These are phyloP conservation scores for Lepus oiostolus DNA, from an alignment of 2,797 vertebrate species.

Conservation along the genomic window DNA sequence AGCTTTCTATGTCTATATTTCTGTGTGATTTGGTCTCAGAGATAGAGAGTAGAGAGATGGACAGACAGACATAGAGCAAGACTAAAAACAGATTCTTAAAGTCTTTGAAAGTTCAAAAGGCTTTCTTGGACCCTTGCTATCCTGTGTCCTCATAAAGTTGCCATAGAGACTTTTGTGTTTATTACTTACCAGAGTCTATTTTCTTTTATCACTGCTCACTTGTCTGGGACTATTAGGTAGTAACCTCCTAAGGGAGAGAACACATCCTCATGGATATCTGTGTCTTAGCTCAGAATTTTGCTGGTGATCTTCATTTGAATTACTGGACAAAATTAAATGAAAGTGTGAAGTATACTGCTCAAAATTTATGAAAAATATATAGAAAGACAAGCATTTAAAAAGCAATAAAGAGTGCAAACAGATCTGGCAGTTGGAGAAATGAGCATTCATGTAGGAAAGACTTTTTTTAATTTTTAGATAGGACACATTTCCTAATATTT, in stretches of 20 bases:
- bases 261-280: conserved; percentile 12
- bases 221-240: neutral
- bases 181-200: neutral
- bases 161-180: fast-evolving
- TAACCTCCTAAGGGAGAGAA: neutral
- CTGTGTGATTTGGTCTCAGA: no score
- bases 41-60: no score
- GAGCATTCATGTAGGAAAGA: conserved; percentile 65
- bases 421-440: conserved; percentile 55
- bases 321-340: conserved; percentile 20
- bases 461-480: conserved; percentile 18
- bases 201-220: neutral
- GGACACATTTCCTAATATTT: conserved; percentile 39
- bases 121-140: neutral
- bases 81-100: neutral
- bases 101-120: neutral
- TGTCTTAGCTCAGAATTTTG: conserved; percentile 22
- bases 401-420: conserved; percentile 64
- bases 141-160: neutral
- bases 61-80: neutral
- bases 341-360: conserved; percentile 53
- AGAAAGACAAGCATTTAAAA: conserved; percentile 65
- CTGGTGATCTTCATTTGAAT: conserved; percentile 15
- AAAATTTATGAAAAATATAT: conserved; percentile 52
- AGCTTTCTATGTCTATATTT: no score